A percentile compares a stretch with the other conserved stretches of the same genome.
These are phyloP conservation scores for Carposina sasakii DNA, from an alignment of 1,140 invertebrate genomes.

Conservation along the genomic window DNA sequence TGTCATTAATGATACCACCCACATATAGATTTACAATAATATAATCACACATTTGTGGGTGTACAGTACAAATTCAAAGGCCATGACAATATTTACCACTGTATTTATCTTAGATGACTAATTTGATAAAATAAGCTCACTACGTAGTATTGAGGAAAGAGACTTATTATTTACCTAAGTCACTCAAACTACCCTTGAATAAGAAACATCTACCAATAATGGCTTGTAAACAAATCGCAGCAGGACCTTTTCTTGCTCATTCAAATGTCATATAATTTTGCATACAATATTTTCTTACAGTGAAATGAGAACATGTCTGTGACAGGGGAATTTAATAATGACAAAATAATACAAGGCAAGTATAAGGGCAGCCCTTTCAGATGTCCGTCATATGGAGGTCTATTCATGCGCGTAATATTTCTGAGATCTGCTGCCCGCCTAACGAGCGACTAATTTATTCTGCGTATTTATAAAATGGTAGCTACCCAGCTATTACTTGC, in stretches of 20 bases:
- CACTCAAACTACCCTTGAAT: too few species aligned
- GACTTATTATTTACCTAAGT: too few species aligned
- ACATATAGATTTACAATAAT: too few species aligned
- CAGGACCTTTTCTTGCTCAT: conserved; percentile 61
- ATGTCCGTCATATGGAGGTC: conserved; percentile 66
- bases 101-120: too few species aligned
- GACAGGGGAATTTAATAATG: conserved; percentile 72
- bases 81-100: too few species aligned
- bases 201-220: conserved; percentile 16
- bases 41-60: too few species aligned
- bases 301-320: conserved; percentile 59
- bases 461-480: too few species aligned
- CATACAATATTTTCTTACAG: conserved; percentile 68
- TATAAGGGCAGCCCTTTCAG: conserved; percentile 67
- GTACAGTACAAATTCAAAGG: too few species aligned
- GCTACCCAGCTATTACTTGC: too few species aligned
- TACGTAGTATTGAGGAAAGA: too few species aligned
- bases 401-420: conserved; percentile 70
- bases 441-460: conserved; percentile 68
- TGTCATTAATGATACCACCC: too few species aligned
- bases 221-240: conserved; percentile 42
- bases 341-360: conserved; percentile 71
- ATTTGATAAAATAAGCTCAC: too few species aligned
- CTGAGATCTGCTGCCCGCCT: conserved; percentile 64
- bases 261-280: conserved; percentile 72